Base-by-base conservation (phyloP, 2,113 vertebrate species). In the Burhinus oedicnemus region DNA sequence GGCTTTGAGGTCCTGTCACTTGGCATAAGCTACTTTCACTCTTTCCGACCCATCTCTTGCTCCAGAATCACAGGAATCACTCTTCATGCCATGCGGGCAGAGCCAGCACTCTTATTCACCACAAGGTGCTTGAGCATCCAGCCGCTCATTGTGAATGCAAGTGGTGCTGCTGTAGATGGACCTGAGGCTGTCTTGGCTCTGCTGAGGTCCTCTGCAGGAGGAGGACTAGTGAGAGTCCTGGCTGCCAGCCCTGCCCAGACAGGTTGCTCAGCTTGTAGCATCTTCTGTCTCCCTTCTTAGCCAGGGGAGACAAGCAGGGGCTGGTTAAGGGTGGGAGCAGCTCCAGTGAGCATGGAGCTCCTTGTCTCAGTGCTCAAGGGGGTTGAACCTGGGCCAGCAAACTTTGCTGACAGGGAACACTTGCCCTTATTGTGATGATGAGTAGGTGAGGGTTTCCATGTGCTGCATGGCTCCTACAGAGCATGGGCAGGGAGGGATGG, bases 121-220 rank as follows among this genome's bases (percentile, higher is more conserved):
- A 51, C 0, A 0, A 72, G 44, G 78, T 0, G 0, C 52, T 60
- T 52, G 18, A 52, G 44, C 30, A 52, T 60, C 44, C 45, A 75
- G 60, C 52, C 0, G 1, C 52, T 52, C 1, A 0, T 23, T 60
- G 26, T 1, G 3, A 89, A 19, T 23, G 69, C 32, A 32, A 51
- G 51, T 2, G 1, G 42, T 49, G 42, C 49, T 72, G 42, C 47
- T 64, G 40, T 3, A 1, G 30, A 5, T n/a, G 19, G 58, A 55
- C 58, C 19, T 42, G 49, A 47, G n/a, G 18, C 17, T 52, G 11
- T 30, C 44, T 52, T 1, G 0, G 25, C 42, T 74, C 42, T 81
- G 42, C 29, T 65, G 30, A 65, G 25, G 30, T 81, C 25, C 29
- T 81, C 51, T 66, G 21, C 20, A 66, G 69, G 13, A 72, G 51